These are phyloP conservation scores for Drosophila cognata DNA, from an alignment of 2,888 invertebrate genomes.

Conservation along the genomic window DNA sequence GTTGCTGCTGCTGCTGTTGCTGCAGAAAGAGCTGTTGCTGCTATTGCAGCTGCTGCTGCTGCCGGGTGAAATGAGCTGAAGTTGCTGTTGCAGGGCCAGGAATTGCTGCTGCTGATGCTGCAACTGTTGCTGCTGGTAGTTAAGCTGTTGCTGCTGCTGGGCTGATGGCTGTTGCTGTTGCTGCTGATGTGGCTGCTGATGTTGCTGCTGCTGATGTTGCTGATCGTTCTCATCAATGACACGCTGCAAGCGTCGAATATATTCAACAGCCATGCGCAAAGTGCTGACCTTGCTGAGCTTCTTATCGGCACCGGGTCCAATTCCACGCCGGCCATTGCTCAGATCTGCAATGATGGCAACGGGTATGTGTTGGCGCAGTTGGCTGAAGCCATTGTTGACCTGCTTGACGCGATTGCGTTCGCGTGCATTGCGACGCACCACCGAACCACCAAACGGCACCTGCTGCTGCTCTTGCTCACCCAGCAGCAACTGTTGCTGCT, in stretches of 20 bases:
- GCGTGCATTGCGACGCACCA: constrained; percentile 95
- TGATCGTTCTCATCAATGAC: constrained; percentile 80
- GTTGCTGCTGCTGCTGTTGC: constrained; percentile 33
- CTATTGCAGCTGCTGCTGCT: constrained; percentile 23
- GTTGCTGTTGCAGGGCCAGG: constrained; percentile 51
- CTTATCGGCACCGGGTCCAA: constrained; percentile 89
- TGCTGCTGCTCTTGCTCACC: constrained; percentile 28
- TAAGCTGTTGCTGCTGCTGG: constrained; percentile 57
- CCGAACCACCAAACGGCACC: constrained; percentile 87
- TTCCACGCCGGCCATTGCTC: constrained; percentile 88
- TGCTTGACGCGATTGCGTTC: constrained; percentile 97
- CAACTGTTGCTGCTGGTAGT: constrained; percentile 41
- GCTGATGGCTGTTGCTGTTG: constrained; percentile 38
- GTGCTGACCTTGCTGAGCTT: constrained; percentile 96
- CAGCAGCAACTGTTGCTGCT: constrained; percentile 25
- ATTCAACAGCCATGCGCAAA: constrained; percentile 94
- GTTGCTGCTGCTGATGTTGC: constrained; percentile 43
- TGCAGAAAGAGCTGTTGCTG: constrained; percentile 38
- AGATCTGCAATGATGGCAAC: constrained; percentile 90
- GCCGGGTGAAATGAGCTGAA: constrained; percentile 53
- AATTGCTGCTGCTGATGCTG: constrained; percentile 49
- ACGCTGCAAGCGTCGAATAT: constrained; percentile 92
- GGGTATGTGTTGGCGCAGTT: constrained; percentile 94
- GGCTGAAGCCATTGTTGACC: constrained; percentile 96
- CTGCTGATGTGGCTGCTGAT: constrained; percentile 22